Evolutionary conservation across 2,797 vertebrate species (phyloP).

Genomic region (Nannoperca obscura): DNA sequence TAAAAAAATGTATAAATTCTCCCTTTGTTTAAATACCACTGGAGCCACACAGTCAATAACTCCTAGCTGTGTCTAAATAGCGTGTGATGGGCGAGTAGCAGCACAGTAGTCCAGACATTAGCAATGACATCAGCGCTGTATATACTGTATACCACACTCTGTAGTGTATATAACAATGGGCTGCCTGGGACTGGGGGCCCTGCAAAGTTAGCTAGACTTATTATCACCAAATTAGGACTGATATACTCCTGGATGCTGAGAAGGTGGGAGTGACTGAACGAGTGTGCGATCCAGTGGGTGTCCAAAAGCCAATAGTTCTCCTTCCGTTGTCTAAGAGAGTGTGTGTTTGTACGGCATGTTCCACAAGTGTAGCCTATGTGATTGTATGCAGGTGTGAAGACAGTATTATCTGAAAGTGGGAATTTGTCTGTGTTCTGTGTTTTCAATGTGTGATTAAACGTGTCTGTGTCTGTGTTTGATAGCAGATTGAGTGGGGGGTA

Average conservation of each 20-base stretch:
- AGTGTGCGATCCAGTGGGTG: constrained; percentile 25
- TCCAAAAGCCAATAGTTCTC: constrained; percentile 15
- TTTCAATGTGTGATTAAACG: constrained; percentile 54
- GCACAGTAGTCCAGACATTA: constrained; percentile 72
- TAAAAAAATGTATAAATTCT: constrained; percentile 27
- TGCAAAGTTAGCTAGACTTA: constrained; percentile 63
- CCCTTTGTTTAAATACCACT: constrained; percentile 64
- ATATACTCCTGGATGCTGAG: constrained; percentile 59
- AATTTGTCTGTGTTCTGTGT: constrained; percentile 44
- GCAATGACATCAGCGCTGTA: constrained; percentile 70
- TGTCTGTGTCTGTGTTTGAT: constrained; percentile 54
- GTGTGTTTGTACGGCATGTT: constrained; percentile 24
- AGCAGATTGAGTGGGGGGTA: constrained; percentile 42
- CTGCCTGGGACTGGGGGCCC: constrained; percentile 55
- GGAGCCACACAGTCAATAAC: constrained; percentile 49
- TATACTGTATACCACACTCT: constrained; percentile 59
- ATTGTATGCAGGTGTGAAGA: constrained; percentile 41
- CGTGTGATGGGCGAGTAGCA: constrained; percentile 41
- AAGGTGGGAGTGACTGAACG: constrained; percentile 37
- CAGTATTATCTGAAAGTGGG: constrained; percentile 49
- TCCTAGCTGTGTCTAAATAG: constrained; percentile 65
- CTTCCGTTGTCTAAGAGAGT: constrained; percentile 24
- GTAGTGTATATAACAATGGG: constrained; percentile 73
- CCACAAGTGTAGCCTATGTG: constrained; percentile 26
- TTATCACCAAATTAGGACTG: constrained; percentile 84